Conservation (phyloP, 2,113 vertebrate genomes). For the Aspidoscelis tigris region DNA sequence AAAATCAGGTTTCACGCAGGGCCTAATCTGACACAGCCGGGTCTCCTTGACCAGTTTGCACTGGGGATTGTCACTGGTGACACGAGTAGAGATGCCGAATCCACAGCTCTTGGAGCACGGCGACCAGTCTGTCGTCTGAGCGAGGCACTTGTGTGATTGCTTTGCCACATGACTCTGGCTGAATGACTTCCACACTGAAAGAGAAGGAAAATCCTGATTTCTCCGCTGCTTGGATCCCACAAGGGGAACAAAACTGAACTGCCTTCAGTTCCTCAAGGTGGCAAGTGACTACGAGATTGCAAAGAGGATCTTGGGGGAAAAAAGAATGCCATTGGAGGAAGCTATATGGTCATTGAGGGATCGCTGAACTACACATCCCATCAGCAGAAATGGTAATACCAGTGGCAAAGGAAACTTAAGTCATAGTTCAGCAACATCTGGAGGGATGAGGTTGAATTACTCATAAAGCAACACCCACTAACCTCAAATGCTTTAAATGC, state of each 20-base stretch:
- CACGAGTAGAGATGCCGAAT: conserved; percentile 81
- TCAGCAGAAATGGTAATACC: neutral
- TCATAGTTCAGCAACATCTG: neutral
- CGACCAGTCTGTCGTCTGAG: conserved; percentile 84
- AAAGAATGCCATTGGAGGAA: too few species aligned
- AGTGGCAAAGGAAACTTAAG: neutral
- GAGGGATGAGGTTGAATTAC: neutral
- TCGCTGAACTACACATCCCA: neutral
- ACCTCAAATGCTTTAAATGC: too few species aligned
- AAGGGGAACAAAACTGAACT: neutral
- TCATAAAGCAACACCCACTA: too few species aligned
- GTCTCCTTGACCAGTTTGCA: conserved; percentile 84
- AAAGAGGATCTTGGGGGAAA: neutral
- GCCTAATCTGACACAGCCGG: conserved; percentile 80
- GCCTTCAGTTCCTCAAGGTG: neutral
- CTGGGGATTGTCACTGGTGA: conserved; percentile 80
- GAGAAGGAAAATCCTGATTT: neutral
- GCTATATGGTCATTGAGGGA: neutral
- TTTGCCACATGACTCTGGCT: conserved; percentile 43
- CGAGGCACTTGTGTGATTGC: conserved; percentile 59
- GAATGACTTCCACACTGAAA: conserved; percentile 72
- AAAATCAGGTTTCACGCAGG: conserved; percentile 77
- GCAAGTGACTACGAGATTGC: neutral
- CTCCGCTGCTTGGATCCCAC: neutral
- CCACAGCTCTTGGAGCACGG: conserved; percentile 83